Base-by-base conservation (phyloP, 2,888 invertebrate genomes). In the Apotomis turbidana region DNA sequence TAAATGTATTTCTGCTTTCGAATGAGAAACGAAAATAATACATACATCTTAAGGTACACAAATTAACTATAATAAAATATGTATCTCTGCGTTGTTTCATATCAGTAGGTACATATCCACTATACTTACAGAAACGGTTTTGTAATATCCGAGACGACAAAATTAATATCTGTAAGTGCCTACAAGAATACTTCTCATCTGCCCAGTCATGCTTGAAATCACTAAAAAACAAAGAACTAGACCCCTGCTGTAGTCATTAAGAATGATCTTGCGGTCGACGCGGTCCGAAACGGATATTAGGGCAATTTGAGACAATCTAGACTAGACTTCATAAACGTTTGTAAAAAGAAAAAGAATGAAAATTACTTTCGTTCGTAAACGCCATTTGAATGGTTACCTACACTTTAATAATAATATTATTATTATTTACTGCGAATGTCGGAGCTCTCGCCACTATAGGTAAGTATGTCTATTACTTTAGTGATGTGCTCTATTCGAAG, bases 271-370 rank as follows among this genome's bases (percentile, higher is more conserved):
- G 86, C 80, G 86, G 88, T 84, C 75, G 76, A 76, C 73, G 85
- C 79, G 84, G 87, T 82, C 76, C 73, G 66, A 73, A 78, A 80
- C 84, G 84, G 84, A 85, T 83, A 85, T 82, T 80, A 82, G 84
- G 83, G 85, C 80, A 83, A 85, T 83, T 85, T 80, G 78, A 83
- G 79, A 79, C 80, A 81, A 78, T 78, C 74, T 75, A 72, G 66
- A 71, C 66, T 49, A 60, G 60, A 67, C 49, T 68, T 59, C 63
- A 68, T 52, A 71, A 55, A 67, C 44, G 54, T 15, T 38, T 9
- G 58, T 15, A 60, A 63, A 60, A 66, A 49, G 6, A 41, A 49
- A 67, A 67, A 38, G 0, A 44, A 41, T 2, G 38, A 6, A 71
- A 57, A 67, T 71, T 67, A 38, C 55, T 60, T 66, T 66, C 51